phyloP scores from a whole-genome alignment of 2,797 vertebrate species.

The Carcharodon carcharias region DNA sequence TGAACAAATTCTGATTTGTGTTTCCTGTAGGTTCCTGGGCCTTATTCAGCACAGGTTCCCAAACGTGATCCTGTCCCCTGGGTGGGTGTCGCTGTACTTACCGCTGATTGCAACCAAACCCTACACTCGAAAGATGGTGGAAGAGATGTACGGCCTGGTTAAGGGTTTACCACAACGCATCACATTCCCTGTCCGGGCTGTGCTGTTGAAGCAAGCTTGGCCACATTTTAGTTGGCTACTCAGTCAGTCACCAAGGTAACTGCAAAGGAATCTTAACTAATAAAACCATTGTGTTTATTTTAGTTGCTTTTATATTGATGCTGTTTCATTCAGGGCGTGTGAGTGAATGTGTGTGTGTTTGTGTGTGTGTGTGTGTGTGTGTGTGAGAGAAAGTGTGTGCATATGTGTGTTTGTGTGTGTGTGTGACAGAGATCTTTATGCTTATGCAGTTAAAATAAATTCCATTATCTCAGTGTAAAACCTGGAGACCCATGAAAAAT shows the following conservation, averaged over 20 bases:
- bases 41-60: slow-evolving; percentile 68
- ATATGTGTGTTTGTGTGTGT: background rate
- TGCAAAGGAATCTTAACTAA: background rate
- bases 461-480: background rate
- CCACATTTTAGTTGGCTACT: slow-evolving; percentile 75
- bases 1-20: background rate
- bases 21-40: slow-evolving; percentile 61
- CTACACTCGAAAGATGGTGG: slow-evolving; percentile 65
- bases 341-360: background rate
- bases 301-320: background rate
- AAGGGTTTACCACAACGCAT: slow-evolving; percentile 60
- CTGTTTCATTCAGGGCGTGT: background rate
- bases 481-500: background rate
- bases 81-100: slow-evolving; percentile 67
- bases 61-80: slow-evolving; percentile 67
- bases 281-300: background rate
- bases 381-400: background rate
- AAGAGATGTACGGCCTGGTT: slow-evolving; percentile 63
- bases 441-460: background rate
- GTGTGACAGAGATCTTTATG: background rate
- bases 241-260: slow-evolving; percentile 68
- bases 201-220: slow-evolving; percentile 63
- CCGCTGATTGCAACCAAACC: slow-evolving; percentile 46
- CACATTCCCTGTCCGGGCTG: slow-evolving; percentile 66
- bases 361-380: too few species aligned